These are phyloP conservation scores for Channa argus DNA, from an alignment of 2,113 vertebrate species.

Conservation along the genomic window DNA sequence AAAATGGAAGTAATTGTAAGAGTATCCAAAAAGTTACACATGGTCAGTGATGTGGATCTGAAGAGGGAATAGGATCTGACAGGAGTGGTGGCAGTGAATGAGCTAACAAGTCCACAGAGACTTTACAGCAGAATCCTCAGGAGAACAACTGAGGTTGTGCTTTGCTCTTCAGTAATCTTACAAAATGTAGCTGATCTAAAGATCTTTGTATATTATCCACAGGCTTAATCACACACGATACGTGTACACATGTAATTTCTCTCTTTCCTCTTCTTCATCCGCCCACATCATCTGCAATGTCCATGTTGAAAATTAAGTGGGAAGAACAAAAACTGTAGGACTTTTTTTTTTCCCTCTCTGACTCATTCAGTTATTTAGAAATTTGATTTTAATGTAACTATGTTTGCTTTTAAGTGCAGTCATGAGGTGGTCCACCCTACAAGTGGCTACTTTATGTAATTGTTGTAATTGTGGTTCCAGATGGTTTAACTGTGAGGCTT, in stretches of 20 bases:
- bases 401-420: background rate
- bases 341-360: too few relatives aligned
- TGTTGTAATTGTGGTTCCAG: background rate
- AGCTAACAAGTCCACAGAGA: slow-evolving; percentile 11
- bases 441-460: background rate
- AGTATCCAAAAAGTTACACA: background rate
- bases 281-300: too few relatives aligned
- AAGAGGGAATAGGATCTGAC: background rate
- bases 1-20: too few relatives aligned
- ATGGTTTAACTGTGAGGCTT: slow-evolving; percentile 1
- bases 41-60: background rate
- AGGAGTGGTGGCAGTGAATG: background rate
- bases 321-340: background rate
- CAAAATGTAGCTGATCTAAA: background rate
- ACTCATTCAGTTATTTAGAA: background rate
- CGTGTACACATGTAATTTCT: too few relatives aligned
- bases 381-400: background rate
- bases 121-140: slow-evolving; percentile 1
- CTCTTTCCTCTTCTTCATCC: too few relatives aligned
- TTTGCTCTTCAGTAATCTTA: too few relatives aligned
- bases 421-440: background rate
- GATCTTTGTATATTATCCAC: background rate
- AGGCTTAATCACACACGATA: background rate
- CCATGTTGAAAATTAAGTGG: background rate
- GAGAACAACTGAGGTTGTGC: background rate